Conservation (phyloP, 2,888 invertebrate species). For the Pyralis farinalis region DNA sequence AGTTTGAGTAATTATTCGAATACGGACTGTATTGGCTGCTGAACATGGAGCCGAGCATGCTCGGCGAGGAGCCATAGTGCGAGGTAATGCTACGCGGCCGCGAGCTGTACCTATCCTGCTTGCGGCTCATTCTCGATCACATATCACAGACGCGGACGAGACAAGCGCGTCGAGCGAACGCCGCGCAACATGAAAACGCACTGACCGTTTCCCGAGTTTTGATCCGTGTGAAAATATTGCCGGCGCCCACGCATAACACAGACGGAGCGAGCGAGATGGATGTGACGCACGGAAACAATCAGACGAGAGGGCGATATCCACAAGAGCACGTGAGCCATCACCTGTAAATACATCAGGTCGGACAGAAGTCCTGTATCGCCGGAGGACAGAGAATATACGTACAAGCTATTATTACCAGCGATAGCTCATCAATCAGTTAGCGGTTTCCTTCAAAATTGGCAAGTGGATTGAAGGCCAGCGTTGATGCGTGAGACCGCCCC, state of each 20-base stretch:
- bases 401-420: constrained; percentile 44
- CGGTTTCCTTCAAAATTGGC: constrained; percentile 54
- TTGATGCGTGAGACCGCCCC: constrained; percentile 33
- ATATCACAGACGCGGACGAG: constrained; percentile 38
- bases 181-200: constrained; percentile 58
- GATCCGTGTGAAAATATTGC: constrained; percentile 64
- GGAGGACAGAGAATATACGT: constrained; percentile 36
- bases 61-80: constrained; percentile 69
- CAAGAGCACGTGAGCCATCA: constrained; percentile 52
- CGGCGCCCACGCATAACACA: constrained; percentile 51
- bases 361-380: constrained; percentile 27
- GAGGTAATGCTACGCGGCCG: constrained; percentile 65
- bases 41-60: constrained; percentile 63
- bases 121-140: constrained; percentile 68
- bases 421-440: constrained; percentile 58
- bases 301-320: constrained; percentile 43
- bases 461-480: constrained; percentile 42
- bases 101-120: constrained; percentile 64
- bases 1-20: constrained; percentile 57
- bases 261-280: constrained; percentile 44
- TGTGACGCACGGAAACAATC: constrained; percentile 48
- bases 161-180: constrained; percentile 43
- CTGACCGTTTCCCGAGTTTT: constrained; percentile 60
- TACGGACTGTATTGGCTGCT: constrained; percentile 62
- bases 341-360: constrained; percentile 55